Percentiles rank a stretch among this genome's conserved stretches.
phyloP scores from a whole-genome alignment of 2,797 vertebrate genomes.

The Tympanoctomys barrerae region DNA sequence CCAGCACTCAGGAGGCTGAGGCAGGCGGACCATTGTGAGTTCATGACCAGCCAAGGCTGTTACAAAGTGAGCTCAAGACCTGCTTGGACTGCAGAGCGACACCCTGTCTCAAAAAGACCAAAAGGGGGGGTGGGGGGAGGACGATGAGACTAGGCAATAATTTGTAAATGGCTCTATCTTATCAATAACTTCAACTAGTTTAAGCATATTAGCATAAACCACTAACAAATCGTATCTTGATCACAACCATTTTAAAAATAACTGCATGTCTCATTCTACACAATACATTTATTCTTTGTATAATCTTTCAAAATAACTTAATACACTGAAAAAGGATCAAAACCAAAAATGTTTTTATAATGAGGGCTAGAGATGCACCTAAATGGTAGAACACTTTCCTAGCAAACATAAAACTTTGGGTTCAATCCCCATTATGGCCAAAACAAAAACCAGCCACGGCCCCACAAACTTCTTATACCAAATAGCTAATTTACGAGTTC shows the following conservation, averaged over 20 bases:
- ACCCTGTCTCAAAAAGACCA: no score
- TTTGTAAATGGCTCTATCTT: slow-evolving; percentile 49
- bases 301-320: slow-evolving; percentile 54
- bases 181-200: slow-evolving; percentile 41
- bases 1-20: no score
- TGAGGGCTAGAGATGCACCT: neutral
- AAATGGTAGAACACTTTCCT: neutral
- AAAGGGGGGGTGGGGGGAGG: no score
- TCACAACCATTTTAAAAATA: slow-evolving; percentile 28
- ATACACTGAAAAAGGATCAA: slow-evolving; percentile 6
- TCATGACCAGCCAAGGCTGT: no score
- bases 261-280: slow-evolving; percentile 14
- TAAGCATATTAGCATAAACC: slow-evolving; percentile 39
- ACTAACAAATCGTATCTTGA: neutral
- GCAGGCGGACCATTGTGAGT: no score
- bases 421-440: neutral
- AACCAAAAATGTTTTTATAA: neutral
- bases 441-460: neutral
- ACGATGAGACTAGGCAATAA: neutral
- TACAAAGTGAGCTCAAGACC: no score
- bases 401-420: neutral
- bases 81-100: no score
- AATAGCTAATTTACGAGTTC: neutral
- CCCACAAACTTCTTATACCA: neutral
- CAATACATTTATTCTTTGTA: slow-evolving; percentile 31